Evolutionary conservation across 2,113 vertebrate species (phyloP).

Genomic region (Sorex fumeus): DNA sequence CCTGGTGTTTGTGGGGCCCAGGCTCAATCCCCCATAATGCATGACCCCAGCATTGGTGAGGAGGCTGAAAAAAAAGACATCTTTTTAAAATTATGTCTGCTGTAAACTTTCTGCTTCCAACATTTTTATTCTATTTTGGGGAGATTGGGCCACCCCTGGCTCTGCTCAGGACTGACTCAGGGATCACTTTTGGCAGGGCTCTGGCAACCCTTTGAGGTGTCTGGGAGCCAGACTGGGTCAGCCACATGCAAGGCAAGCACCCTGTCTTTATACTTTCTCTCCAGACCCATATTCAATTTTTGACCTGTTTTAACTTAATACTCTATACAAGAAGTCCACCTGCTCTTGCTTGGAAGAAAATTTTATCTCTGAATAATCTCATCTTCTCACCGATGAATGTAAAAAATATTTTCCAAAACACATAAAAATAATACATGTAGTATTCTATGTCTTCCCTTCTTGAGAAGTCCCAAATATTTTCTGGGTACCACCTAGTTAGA

Average conservation of each 20-base stretch:
- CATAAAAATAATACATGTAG: slow-evolving; percentile 1
- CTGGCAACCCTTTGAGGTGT: too few relatives aligned
- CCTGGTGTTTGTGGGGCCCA: too few relatives aligned
- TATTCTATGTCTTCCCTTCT: not conserved
- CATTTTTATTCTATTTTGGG: not conserved
- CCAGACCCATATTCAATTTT: not conserved
- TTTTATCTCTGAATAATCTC: slow-evolving; percentile 11
- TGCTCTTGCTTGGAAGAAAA: not conserved
- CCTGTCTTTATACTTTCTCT: too few relatives aligned
- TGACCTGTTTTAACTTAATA: slow-evolving; percentile 28
- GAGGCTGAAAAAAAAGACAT: too few relatives aligned
- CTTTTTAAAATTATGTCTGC: not conserved
- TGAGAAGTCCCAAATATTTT: not conserved
- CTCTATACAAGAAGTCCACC: not conserved
- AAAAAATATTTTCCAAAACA: not conserved
- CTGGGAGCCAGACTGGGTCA: too few relatives aligned
- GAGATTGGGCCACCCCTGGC: too few relatives aligned
- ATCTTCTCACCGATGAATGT: not conserved
- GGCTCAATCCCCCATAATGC: too few relatives aligned
- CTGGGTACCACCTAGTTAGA: not conserved
- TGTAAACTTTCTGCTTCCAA: not conserved
- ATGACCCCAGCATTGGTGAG: too few relatives aligned
- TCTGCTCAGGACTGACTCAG: too few relatives aligned
- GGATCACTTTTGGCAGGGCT: too few relatives aligned
- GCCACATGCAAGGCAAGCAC: too few relatives aligned